A percentile compares a stretch with the other conserved stretches of the same genome.
Conservation (phyloP, 2,797 vertebrate genomes). For the Enteromius treurensis region DNA sequence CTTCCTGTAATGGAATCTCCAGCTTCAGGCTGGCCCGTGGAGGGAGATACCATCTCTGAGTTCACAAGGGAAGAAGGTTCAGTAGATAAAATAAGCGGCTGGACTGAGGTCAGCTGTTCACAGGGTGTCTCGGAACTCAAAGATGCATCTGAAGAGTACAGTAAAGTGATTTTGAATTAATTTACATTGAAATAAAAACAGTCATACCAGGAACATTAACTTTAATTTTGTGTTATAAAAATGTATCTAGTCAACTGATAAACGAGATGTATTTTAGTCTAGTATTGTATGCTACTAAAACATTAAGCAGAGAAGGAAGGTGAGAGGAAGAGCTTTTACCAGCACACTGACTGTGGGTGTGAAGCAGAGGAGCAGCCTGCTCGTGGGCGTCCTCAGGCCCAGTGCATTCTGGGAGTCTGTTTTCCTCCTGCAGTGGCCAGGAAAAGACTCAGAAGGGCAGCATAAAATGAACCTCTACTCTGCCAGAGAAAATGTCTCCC, state of each 20-base stretch:
- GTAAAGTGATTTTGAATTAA: neutral
- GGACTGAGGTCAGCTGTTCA: conserved; percentile 46
- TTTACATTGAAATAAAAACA: neutral
- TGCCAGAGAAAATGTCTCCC: neutral
- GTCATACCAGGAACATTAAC: neutral
- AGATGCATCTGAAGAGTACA: conserved; percentile 70
- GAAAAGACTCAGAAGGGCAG: conserved; percentile 49
- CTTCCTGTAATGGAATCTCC: conserved; percentile 59
- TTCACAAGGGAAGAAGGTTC: conserved; percentile 19
- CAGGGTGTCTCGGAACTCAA: conserved; percentile 59
- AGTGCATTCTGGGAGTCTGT: conserved; percentile 56
- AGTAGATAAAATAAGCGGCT: conserved; percentile 11
- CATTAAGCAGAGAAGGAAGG: conserved; percentile 3
- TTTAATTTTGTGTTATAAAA: neutral
- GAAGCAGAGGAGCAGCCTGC: conserved; percentile 63
- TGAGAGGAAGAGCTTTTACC: conserved; percentile 73
- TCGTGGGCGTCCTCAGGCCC: conserved; percentile 65
- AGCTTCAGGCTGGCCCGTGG: conserved; percentile 32
- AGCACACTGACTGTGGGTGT: conserved; percentile 70
- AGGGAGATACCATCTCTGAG: conserved; percentile 47
- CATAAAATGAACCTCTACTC: conserved; percentile 4
- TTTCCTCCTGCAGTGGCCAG: conserved; percentile 67
- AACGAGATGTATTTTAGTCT: neutral
- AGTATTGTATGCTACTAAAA: neutral
- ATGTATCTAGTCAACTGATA: neutral